Base-by-base conservation (phyloP, 1,140 invertebrate species). In the Drosophila tsacasi region DNA sequence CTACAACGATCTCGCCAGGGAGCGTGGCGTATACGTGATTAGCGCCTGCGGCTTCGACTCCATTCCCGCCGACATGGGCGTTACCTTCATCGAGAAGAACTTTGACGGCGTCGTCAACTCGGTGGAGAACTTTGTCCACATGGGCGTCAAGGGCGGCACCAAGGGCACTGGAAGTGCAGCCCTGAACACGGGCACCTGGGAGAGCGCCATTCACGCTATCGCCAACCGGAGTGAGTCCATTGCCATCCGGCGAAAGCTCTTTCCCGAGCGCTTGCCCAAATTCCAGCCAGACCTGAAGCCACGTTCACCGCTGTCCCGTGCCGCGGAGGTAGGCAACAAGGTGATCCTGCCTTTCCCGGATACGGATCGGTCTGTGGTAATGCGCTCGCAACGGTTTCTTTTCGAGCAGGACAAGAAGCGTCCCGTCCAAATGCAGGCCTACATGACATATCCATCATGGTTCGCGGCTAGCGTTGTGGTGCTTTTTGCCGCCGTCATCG, bases 21-120 rank as follows among this genome's bases (percentile, higher is more conserved):
- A 97, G 61, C 96, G 96, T 19, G 96, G 94, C 7, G 94, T 98
- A 2, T 98, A 97, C 87, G 94, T 99, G 12, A 93, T 99, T 15
- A 97, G 97, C 77, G 96, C 97, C 13, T 99, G 98, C 94, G 98
- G 98, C 2, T 97, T 98, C 91, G 98, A 98, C 82, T 95, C 95
- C 69, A 96, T 99, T 79, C 98, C 98, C 6, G 94, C 95, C 47
- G 98, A 99, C 91, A 94, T 98, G 91, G 98, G 98, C 8, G 92
- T 96, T 3, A 89, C 96, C 13, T 97, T 95, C 87, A 92, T 97
- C 5, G 94, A 97, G 82, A 91, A 97, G 73, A 94, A 97, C 73
- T 98, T 97, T 90, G 92, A 94, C 71, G 97, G 97, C 19, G 94
- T 95, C 44, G 81, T 97, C 13, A 97, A 97, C 92, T 95, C 95